Percentiles rank a stretch among this genome's conserved stretches.
Evolutionary conservation across 2,113 vertebrate species (phyloP).

Genomic region (Colinus virginianus): DNA sequence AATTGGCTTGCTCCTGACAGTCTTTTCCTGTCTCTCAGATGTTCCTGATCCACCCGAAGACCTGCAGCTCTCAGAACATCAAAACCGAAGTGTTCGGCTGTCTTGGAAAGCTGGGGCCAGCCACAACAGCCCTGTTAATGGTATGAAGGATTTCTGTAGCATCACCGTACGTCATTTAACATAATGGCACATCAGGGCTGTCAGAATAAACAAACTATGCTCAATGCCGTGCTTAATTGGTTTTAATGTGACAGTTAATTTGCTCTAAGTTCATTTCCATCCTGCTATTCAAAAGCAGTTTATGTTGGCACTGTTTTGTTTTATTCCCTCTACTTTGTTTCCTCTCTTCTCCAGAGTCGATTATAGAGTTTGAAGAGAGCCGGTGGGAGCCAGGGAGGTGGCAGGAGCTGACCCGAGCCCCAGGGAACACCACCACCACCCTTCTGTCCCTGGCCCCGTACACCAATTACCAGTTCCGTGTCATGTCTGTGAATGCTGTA

Average conservation of each 20-base stretch:
- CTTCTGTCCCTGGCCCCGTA: conserved; percentile 83
- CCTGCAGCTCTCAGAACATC: conserved; percentile 85
- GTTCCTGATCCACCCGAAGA: conserved; percentile 88
- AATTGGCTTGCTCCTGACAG: not conserved
- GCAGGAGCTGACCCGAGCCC: conserved; percentile 83
- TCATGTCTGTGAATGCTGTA: conserved; percentile 84
- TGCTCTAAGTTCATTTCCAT: not conserved
- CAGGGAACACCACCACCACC: conserved; percentile 78
- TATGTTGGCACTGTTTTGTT: not conserved
- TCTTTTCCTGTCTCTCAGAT: conserved; percentile 74
- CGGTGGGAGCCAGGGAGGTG: conserved; percentile 86
- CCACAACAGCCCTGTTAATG: conserved; percentile 89
- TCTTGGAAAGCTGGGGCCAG: conserved; percentile 88
- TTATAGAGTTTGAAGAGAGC: conserved; percentile 91
- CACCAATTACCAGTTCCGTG: conserved; percentile 88
- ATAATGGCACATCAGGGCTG: not conserved
- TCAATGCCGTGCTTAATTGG: not conserved
- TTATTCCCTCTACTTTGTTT: not conserved
- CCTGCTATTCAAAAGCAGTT: not conserved
- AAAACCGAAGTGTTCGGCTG: conserved; percentile 86
- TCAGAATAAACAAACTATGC: not conserved
- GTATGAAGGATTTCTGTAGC: conserved; percentile 72
- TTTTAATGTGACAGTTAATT: not conserved
- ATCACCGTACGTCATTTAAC: not conserved
- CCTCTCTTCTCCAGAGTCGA: conserved; percentile 80